Evolutionary conservation across 2,113 vertebrate species (phyloP).

Genomic region (Carlito syrichta): DNA sequence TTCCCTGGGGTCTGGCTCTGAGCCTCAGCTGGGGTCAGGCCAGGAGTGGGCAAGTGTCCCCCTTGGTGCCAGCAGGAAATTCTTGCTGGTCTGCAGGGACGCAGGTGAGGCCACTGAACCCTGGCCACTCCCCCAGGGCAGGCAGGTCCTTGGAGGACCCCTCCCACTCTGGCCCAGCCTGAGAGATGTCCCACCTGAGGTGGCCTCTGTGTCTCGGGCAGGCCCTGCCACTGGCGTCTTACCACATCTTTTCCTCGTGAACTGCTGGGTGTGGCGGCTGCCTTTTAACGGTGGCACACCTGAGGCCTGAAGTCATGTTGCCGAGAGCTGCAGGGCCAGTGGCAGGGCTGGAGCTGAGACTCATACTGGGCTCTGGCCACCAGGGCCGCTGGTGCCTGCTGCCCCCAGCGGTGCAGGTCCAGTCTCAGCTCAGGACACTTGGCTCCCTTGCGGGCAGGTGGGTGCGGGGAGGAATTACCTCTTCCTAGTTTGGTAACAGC

Average conservation of each 20-base stretch:
- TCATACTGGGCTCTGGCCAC: no score
- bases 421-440: not conserved
- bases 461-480: not conserved
- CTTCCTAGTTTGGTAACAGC: not conserved
- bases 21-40: not conserved
- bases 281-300: not conserved
- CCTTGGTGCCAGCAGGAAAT: not conserved
- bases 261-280: no score
- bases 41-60: not conserved
- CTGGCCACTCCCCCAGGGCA: rapidly evolving
- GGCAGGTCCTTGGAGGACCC: not conserved
- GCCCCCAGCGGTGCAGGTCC: no score
- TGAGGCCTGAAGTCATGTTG: not conserved
- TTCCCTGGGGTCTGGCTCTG: not conserved
- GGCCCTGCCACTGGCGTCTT: not conserved
- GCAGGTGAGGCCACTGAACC: not conserved
- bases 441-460: not conserved
- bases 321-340: not conserved
- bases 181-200: not conserved
- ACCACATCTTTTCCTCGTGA: not conserved
- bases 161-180: not conserved
- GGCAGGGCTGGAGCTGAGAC: not conserved
- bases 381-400: not conserved
- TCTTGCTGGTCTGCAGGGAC: not conserved
- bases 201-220: not conserved